These are phyloP conservation scores for Pentalonia nigronervosa DNA, from an alignment of 1,140 invertebrate genomes.

Conservation along the genomic window DNA sequence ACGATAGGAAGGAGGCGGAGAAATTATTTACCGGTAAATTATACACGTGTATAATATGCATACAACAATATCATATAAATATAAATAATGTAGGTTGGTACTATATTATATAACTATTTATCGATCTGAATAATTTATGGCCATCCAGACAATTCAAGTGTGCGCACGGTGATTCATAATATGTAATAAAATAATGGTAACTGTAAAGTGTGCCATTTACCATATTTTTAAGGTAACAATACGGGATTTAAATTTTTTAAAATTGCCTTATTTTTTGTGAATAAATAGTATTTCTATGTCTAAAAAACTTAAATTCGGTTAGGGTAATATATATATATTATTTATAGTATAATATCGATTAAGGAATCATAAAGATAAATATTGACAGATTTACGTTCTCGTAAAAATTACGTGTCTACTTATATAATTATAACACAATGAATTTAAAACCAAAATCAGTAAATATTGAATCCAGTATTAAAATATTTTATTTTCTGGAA, in stretches of 20 bases:
- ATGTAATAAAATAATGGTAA: background rate
- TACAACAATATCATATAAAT: background rate
- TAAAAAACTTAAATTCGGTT: background rate
- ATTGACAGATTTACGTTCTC: too few relatives aligned
- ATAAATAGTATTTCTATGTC: background rate
- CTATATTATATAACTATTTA: constrained; percentile 2
- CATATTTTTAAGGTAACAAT: background rate
- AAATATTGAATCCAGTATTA: too few relatives aligned
- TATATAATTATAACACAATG: too few relatives aligned
- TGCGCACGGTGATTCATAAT: background rate
- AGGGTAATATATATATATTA: too few relatives aligned
- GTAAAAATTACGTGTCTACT: too few relatives aligned
- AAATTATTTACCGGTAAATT: background rate
- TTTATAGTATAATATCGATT: too few relatives aligned
- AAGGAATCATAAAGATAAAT: too few relatives aligned
- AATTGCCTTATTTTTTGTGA: background rate
- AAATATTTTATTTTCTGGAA: too few relatives aligned
- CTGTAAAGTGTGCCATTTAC: background rate
- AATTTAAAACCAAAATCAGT: too few relatives aligned
- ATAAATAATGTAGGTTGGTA: background rate
- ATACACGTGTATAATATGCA: background rate
- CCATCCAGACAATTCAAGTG: background rate
- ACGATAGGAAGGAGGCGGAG: background rate
- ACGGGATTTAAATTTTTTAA: background rate
- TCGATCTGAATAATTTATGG: background rate